Base-by-base conservation (phyloP, 2,113 vertebrate genomes). In the Lates calcarifer region DNA sequence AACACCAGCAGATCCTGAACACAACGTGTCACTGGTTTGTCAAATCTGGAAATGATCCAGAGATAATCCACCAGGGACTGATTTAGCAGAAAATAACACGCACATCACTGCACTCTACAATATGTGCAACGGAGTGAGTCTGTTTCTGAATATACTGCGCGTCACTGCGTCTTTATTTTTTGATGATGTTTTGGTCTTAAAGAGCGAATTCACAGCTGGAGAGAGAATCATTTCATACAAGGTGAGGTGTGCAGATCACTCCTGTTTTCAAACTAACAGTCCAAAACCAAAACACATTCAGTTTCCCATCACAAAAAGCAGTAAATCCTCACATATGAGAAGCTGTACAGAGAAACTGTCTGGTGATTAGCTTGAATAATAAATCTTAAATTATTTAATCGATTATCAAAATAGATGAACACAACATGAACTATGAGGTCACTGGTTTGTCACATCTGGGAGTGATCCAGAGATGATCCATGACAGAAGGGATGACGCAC, bases 21-120 rank as follows among this genome's bases (percentile, higher is more conserved):
- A 45, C 63, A 51, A 60, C 47, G 24, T 49, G 56, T 69, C 57
- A 72, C 49, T 56, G 24, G 18, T 75, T 49, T 41, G 24, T 85
- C 57, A 84, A 43, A 79, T 51, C 29, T 39, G 64, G 72, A 77
- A 37, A 64, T 65, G 29, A 79, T 73, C 65, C 43, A 4, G 20
- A 69, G 70, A 81, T 79, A 73, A 85, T 77, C 66, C 49, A 62
- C 2, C 22, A 75, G 28, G 20, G 64, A 58, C 26, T 57, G 68
- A 73, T 45, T 57, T 60, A 41, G 11, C 26, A 18, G n/a, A 73
- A 47, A 81, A 41, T 33, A 14, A 60, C 45, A 51, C 60, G 10
- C 60, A 62, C 17, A 22, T n/a, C 47, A 49, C 47, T 22, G 20
- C 20, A n/a, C 47, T 49, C 47, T 10, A 49, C 47, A 9, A n/a